Percentiles rank a stretch among this genome's conserved stretches.
phyloP scores from a whole-genome alignment of 2,888 invertebrate species.

The Agonopterix subpropinquella region DNA sequence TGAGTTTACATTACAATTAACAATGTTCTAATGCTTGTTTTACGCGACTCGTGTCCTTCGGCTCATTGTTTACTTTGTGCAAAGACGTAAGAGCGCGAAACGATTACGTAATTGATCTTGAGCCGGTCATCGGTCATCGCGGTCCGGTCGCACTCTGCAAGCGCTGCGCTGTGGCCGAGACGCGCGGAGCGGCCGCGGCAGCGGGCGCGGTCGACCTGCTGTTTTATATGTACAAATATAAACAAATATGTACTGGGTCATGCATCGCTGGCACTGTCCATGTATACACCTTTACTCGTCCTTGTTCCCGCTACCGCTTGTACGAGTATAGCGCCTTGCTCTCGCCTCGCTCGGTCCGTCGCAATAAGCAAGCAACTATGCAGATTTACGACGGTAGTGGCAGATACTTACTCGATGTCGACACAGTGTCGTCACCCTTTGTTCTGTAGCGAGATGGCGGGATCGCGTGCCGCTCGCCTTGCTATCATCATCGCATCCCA shows the following conservation, averaged over 20 bases:
- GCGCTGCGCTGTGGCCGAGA: no score
- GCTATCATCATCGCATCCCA: not conserved
- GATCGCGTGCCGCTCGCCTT: slow-evolving; percentile 3
- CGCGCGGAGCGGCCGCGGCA: not conserved
- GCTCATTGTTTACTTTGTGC: not conserved
- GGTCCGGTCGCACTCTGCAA: not conserved
- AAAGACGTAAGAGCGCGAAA: not conserved
- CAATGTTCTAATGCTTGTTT: slow-evolving; percentile 1
- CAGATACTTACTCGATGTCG: not conserved
- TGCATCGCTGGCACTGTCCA: no score
- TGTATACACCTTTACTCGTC: no score
- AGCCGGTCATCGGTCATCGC: no score
- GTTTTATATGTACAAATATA: not conserved
- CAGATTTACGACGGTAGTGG: no score
- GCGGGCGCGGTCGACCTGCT: not conserved
- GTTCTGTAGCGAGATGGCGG: slow-evolving; percentile 10
- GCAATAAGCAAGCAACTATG: no score
- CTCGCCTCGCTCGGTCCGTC: no score
- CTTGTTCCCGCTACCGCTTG: no score
- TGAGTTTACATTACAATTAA: slow-evolving; percentile 5
- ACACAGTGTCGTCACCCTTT: slow-evolving; percentile 7
- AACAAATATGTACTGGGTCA: not conserved
- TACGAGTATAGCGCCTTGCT: no score
- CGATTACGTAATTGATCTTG: no score
- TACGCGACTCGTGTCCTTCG: slow-evolving; percentile 1